Evolutionary conservation across 2,888 invertebrate species (phyloP).

Genomic region (Anticlea derivata): DNA sequence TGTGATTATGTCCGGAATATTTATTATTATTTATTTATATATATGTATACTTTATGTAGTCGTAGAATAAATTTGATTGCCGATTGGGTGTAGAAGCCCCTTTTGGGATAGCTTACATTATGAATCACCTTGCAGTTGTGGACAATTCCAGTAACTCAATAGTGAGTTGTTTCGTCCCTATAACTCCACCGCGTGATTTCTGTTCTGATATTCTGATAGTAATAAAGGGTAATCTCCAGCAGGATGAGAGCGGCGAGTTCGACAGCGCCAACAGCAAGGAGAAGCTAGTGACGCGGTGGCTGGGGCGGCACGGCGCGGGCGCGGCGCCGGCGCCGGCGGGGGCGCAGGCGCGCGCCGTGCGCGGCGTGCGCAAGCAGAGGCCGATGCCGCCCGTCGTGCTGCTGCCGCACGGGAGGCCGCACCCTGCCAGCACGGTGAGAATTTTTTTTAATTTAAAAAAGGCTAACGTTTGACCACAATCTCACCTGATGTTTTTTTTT

Average conservation of each 20-base stretch:
- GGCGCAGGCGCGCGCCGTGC: constrained; percentile 34
- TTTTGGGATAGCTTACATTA: too few relatives aligned
- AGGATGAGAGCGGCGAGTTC: constrained; percentile 62
- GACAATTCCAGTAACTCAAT: too few relatives aligned
- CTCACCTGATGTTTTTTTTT: too few relatives aligned
- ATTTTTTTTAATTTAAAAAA: background rate
- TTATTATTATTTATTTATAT: too few relatives aligned
- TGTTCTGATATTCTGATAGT: too few relatives aligned
- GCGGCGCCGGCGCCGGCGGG: constrained; percentile 33
- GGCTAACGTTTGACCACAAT: too few relatives aligned
- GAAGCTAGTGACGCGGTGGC: constrained; percentile 83
- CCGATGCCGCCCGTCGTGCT: constrained; percentile 61
- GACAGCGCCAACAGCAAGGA: constrained; percentile 81
- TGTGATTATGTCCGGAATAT: too few relatives aligned
- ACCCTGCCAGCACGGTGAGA: constrained; percentile 76
- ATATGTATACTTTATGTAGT: too few relatives aligned
- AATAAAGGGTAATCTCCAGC: background rate
- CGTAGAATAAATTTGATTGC: too few relatives aligned
- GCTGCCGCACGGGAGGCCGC: constrained; percentile 50
- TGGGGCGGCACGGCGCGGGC: constrained; percentile 73
- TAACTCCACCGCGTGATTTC: too few relatives aligned
- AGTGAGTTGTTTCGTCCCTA: too few relatives aligned
- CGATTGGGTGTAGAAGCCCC: too few relatives aligned
- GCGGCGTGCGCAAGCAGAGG: constrained; percentile 65
- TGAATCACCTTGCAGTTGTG: background rate